These are phyloP conservation scores for Theocolax elegans DNA, from an alignment of 1,140 invertebrate genomes.

Conservation along the genomic window DNA sequence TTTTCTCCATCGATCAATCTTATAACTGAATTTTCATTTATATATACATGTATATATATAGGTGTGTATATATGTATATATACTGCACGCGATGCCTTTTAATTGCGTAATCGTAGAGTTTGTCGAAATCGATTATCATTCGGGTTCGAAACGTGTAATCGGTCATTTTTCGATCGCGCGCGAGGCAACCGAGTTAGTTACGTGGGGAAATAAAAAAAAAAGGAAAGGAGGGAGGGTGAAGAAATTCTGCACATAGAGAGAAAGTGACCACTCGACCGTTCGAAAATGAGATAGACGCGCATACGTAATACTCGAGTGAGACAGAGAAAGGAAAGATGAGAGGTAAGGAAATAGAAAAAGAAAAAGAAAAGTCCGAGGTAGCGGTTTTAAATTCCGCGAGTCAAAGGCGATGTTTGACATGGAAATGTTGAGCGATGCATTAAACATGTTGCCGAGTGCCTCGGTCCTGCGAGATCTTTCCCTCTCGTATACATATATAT, in stretches of 20 bases:
- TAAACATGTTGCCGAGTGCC: constrained; percentile 63
- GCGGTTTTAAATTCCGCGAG: constrained; percentile 66
- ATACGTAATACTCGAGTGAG: constrained; percentile 10
- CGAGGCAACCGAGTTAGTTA: not conserved
- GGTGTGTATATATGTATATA: no score
- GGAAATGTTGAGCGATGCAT: constrained; percentile 67
- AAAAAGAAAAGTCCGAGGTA: constrained; percentile 39
- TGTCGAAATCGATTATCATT: no score
- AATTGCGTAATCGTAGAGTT: no score
- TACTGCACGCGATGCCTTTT: no score
- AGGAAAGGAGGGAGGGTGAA: not conserved
- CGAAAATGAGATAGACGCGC: constrained; percentile 11
- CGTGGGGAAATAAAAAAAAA: not conserved
- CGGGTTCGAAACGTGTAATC: no score
- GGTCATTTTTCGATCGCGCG: not conserved
- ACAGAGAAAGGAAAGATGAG: constrained; percentile 27
- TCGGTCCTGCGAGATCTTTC: constrained; percentile 40
- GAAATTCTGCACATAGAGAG: no score
- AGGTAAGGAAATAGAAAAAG: constrained; percentile 31
- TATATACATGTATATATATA: no score
- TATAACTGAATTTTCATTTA: no score
- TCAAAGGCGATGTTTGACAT: constrained; percentile 68
- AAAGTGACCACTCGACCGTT: not conserved
- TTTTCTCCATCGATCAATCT: constrained; percentile 44
- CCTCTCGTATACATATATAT: no score